phyloP scores from a whole-genome alignment of 2,797 vertebrate genomes.

The Macrochelys suwanniensis region DNA sequence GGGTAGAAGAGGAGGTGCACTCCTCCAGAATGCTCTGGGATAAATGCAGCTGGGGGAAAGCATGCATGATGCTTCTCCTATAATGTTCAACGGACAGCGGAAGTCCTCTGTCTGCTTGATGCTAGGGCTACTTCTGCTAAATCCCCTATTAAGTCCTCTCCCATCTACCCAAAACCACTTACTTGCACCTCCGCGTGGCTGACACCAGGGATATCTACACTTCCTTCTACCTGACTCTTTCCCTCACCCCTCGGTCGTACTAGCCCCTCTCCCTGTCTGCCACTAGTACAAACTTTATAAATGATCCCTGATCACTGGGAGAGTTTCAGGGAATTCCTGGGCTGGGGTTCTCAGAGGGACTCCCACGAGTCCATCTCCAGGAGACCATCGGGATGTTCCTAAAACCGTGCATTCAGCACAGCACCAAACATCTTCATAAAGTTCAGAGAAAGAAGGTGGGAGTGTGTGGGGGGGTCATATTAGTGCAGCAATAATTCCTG shows the following conservation, averaged over 20 bases:
- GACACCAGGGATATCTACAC: neutral
- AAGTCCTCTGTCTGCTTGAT: neutral
- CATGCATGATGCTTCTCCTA: neutral
- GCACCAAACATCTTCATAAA: neutral
- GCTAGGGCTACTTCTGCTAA: neutral
- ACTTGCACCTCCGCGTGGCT: neutral
- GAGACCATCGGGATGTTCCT: neutral
- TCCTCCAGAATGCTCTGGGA: neutral
- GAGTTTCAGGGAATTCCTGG: neutral
- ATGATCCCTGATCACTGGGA: too few relatives aligned
- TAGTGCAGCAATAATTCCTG: neutral
- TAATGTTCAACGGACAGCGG: neutral
- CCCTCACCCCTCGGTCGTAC: neutral
- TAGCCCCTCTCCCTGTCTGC: neutral
- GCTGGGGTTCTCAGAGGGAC: neutral
- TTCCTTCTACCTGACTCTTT: neutral
- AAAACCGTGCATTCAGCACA: neutral
- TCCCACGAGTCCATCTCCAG: neutral
- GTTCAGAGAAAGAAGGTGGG: neutral
- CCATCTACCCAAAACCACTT: neutral
- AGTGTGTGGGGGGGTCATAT: fast-evolving
- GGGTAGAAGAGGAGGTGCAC: neutral
- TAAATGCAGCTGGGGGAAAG: neutral
- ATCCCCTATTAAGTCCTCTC: neutral
- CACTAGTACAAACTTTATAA: neutral